Conservation (phyloP, 2,888 invertebrate genomes). For the Oxycera nigricornis region DNA sequence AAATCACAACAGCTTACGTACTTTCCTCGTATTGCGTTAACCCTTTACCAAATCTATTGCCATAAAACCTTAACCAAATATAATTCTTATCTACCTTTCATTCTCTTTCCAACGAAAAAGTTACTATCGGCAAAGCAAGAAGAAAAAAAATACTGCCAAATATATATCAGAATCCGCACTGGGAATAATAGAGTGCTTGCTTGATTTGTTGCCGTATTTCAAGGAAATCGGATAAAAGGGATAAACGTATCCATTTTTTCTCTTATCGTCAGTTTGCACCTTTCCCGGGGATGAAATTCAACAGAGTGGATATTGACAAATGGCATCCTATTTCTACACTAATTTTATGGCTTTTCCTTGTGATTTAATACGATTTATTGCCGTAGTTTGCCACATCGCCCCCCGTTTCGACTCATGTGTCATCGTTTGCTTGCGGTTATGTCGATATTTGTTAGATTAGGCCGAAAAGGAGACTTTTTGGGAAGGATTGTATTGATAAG, state of each 20-base stretch:
- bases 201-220: slow-evolving; percentile 44
- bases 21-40: background rate
- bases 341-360: slow-evolving; percentile 45
- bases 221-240: slow-evolving; percentile 46
- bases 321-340: slow-evolving; percentile 43
- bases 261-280: slow-evolving; percentile 47
- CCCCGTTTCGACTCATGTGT: no score
- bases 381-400: no score
- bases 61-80: background rate
- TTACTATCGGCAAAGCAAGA: no score
- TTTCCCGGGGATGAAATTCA: slow-evolving; percentile 42
- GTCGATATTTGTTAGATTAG: background rate
- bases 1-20: no score
- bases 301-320: slow-evolving; percentile 45
- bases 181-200: slow-evolving; percentile 42
- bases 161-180: background rate
- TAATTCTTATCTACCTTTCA: background rate
- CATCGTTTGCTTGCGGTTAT: background rate
- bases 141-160: no score
- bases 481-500: no score
- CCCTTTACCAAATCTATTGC: background rate
- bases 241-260: slow-evolving; percentile 46
- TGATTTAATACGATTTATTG: slow-evolving; percentile 46
- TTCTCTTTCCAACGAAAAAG: no score
- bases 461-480: no score